Evolutionary conservation across 2,888 invertebrate genomes (phyloP).

Genomic region (Athripsodes cinereus): DNA sequence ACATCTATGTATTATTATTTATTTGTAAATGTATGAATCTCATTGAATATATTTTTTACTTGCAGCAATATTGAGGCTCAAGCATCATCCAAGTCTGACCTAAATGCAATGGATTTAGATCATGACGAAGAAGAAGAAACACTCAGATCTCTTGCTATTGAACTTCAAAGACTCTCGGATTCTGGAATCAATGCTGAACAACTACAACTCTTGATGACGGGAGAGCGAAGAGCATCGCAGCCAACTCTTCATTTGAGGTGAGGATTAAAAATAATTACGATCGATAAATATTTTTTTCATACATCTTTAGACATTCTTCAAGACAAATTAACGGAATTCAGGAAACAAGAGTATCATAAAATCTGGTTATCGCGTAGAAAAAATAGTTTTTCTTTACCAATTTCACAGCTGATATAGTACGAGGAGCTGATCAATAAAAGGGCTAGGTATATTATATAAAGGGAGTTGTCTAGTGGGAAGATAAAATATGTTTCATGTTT

Average conservation of each 20-base stretch:
- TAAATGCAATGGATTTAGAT: neutral
- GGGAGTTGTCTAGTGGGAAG: too few relatives aligned
- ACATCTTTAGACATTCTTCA: neutral
- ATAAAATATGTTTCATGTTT: too few relatives aligned
- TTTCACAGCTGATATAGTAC: too few relatives aligned
- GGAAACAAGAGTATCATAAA: too few relatives aligned
- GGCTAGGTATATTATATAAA: too few relatives aligned
- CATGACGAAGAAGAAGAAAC: constrained; percentile 34
- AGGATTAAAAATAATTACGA: neutral
- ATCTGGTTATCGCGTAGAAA: too few relatives aligned
- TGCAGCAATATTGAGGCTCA: constrained; percentile 39
- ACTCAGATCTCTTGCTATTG: constrained; percentile 30
- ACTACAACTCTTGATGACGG: constrained; percentile 30
- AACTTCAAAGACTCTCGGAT: constrained; percentile 44
- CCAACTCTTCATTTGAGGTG: constrained; percentile 8
- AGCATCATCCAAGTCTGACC: neutral
- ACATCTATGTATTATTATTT: too few relatives aligned
- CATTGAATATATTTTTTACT: constrained; percentile 23
- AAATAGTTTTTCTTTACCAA: too few relatives aligned
- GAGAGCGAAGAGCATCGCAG: constrained; percentile 7
- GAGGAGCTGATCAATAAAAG: too few relatives aligned
- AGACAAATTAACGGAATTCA: too few relatives aligned
- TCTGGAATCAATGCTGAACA: constrained; percentile 37
- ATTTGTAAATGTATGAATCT: too few relatives aligned
- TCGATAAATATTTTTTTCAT: neutral